phyloP scores from a whole-genome alignment of 2,113 vertebrate genomes.

The Fulica atra region DNA sequence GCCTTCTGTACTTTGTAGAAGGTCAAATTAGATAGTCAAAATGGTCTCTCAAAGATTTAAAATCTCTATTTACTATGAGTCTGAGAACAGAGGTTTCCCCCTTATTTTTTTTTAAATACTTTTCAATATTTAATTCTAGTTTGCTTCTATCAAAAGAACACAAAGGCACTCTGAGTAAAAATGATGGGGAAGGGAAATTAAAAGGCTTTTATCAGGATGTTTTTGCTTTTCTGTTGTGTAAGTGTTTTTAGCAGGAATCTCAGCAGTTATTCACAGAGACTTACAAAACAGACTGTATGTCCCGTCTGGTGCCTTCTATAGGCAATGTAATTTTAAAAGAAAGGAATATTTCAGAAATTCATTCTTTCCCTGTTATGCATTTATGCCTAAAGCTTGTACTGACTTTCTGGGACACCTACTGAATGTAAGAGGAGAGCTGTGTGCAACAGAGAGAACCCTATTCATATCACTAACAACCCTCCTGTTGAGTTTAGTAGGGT shows the following conservation, averaged over 20 bases:
- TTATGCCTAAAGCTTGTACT: conserved; percentile 20
- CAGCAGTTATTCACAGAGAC: neutral
- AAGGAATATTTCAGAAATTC: neutral
- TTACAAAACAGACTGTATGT: neutral
- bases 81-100: neutral
- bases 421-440: neutral
- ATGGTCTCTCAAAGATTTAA: neutral
- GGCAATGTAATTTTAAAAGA: neutral
- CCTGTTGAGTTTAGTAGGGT: neutral
- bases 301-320: neutral
- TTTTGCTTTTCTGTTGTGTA: neutral
- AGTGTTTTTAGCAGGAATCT: neutral
- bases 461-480: neutral
- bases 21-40: neutral
- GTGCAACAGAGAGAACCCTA: neutral
- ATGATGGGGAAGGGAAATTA: neutral
- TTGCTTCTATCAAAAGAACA: neutral
- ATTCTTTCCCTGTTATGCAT: neutral
- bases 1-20: neutral
- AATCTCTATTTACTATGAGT: neutral
- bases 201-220: neutral
- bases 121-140: neutral
- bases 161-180: neutral
- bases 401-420: neutral
- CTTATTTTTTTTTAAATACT: neutral